These are phyloP conservation scores for Agonum fuliginosum DNA, from an alignment of 2,888 invertebrate species.

Conservation along the genomic window DNA sequence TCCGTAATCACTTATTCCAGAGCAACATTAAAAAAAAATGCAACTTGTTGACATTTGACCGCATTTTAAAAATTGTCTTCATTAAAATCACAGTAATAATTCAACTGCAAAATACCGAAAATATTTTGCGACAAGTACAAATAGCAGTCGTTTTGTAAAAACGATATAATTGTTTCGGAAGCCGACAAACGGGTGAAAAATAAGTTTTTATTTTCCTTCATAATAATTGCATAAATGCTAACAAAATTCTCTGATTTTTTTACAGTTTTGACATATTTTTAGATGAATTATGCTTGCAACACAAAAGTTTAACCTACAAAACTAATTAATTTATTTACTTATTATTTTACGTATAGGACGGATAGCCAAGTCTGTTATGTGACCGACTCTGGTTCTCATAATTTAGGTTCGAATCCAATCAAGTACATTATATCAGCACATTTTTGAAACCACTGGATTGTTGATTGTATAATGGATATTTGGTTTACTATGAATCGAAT, in stretches of 20 bases:
- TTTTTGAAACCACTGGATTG: too few relatives aligned
- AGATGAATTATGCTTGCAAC: neutral
- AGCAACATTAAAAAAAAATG: neutral
- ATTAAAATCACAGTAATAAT: slow-evolving; percentile 7
- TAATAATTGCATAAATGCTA: slow-evolving; percentile 13
- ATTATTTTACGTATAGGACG: too few relatives aligned
- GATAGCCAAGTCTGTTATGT: too few relatives aligned
- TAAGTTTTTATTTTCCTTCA: neutral
- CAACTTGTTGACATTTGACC: slow-evolving; percentile 25
- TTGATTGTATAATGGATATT: too few relatives aligned
- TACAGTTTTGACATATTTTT: neutral
- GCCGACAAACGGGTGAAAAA: slow-evolving; percentile 20
- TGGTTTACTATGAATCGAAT: too few relatives aligned
- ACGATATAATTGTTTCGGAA: slow-evolving; percentile 31
- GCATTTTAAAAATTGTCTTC: slow-evolving; percentile 18
- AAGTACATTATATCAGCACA: too few relatives aligned
- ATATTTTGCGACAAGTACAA: slow-evolving; percentile 24
- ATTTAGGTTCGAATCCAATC: too few relatives aligned
- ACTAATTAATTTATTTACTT: too few relatives aligned
- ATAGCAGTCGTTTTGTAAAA: slow-evolving; percentile 25
- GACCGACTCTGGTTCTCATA: too few relatives aligned
- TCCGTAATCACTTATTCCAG: neutral
- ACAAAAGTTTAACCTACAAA: neutral
- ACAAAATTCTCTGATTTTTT: slow-evolving; percentile 16
- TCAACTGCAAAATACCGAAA: slow-evolving; percentile 7